A percentile compares a stretch with the other conserved stretches of the same genome.
Conservation (phyloP, 2,888 invertebrate genomes). For the Ethmia dodecea region DNA sequence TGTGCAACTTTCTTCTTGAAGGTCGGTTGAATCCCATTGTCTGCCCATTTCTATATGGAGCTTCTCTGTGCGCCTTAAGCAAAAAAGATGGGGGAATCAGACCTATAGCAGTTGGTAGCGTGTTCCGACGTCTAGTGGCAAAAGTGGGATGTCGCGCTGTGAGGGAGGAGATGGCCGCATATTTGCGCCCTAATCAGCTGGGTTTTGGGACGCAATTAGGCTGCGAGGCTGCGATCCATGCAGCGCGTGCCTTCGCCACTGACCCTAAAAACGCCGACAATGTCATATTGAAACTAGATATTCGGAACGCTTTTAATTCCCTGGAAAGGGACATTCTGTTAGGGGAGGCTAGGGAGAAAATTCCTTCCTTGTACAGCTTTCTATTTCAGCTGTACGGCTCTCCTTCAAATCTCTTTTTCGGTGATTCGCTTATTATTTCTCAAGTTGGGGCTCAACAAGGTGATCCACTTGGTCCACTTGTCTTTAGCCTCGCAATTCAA, state of each 20-base stretch:
- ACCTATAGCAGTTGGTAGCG: slow-evolving; percentile 1
- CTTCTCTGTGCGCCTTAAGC: background rate
- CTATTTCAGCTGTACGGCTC: background rate
- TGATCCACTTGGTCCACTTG: background rate
- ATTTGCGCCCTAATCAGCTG: slow-evolving; percentile 1
- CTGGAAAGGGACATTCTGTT: slow-evolving; percentile 3
- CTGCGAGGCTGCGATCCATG: too few species aligned
- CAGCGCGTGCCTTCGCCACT: background rate
- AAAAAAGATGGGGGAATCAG: slow-evolving; percentile 3
- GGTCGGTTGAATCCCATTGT: background rate
- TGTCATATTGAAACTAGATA: slow-evolving; percentile 4
- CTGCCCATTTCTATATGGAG: background rate
- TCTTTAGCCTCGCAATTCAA: background rate
- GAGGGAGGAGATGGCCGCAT: background rate
- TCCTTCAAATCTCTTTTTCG: background rate
- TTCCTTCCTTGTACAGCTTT: background rate
- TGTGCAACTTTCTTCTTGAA: background rate
- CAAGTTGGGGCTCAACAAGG: background rate
- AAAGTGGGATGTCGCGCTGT: slow-evolving; percentile 1
- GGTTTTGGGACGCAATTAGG: slow-evolving; percentile 1
- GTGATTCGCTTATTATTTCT: background rate
- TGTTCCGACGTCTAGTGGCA: background rate
- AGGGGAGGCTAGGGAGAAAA: background rate
- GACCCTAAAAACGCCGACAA: background rate
- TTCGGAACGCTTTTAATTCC: slow-evolving; percentile 5